Base-by-base conservation (phyloP, 2,797 vertebrate genomes). In the Syncerus caffer region DNA sequence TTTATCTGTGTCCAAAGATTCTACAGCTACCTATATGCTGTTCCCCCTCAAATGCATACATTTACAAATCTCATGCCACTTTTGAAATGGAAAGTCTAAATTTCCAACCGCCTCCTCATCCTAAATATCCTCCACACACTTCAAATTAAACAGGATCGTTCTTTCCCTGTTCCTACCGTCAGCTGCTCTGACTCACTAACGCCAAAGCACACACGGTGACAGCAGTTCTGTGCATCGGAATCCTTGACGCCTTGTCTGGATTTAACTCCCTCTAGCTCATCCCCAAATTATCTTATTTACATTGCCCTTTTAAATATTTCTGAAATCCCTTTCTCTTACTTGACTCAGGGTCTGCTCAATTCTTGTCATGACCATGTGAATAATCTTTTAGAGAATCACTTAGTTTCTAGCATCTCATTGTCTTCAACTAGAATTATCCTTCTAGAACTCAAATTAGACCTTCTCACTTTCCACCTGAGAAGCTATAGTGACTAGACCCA, bases 151-250 rank as follows among this genome's bases (percentile, higher is more conserved):
- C 11, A 58, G 29, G 55, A 51, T 25, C 50, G 1, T 80, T 86
- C 74, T 17, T 21, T 3, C 34, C 34, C 53, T 2, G 9, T 50
- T 45, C 92, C 47, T 74, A 17, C 31, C 2, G 1, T 11, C 53
- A 34, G 2, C 13, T 0, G 0, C 71, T 27, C 4, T 50, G 34
- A 51, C 23, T 83, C 55, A 10, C 27, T 21, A 25, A 62, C 4
- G 0, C 34, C 7, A 4, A 21, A 31, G n/a, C 31, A 15, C 9
- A 23, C 12, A 13, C 0, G 0, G 38, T 12, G 34, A 45, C 8
- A 80, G 47, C 13, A 60, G 4, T 47, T 82, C 57, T 93, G 47
- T 7, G 25, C 21, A 0, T 60, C 19, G 50, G 86, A 89, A 80
- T 17, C 1, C 6, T 57, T 29, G 57, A 21, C 25, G 6, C 6